Base-by-base conservation (phyloP, 2,888 invertebrate species). In the Chelonus formosanus region DNA sequence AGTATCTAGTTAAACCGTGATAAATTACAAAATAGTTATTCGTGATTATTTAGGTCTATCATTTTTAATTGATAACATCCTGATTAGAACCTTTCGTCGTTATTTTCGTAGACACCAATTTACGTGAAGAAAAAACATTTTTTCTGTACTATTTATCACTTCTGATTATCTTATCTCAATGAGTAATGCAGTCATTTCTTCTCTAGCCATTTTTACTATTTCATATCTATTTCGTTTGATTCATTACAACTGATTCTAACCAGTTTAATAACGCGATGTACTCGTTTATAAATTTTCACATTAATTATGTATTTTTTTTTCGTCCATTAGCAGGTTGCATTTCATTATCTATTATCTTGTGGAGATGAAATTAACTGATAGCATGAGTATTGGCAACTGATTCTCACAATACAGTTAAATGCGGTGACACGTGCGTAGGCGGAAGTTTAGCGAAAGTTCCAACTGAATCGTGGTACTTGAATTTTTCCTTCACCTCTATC, bases 391-490 rank as follows among this genome's bases (percentile, higher is more conserved):
- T 31, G 6, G 8, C 44, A 43, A 44, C 44, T 32, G 40, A 53
- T 43, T 40, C 32, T 31, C 34, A 40, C 40, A 20, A 10, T 36
- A 35, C 61, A 61, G 52, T 43, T 43, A 53, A 55, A 32, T 31
- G 35, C 52, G 32, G 35, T 35, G 35, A 43, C 35, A 44, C 7
- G 35, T 67, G 66, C 58, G 62, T 58, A 58, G 53, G 59, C 62
- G 58, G 43, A 50, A 40, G 35, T 48, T 32, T 45, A 67, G 71
- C 68, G 70, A 72, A 72, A 72, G 72, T 71, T 64, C 56, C 31
- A 4, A 32, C 44, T 58, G 40, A 58, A 50, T 50, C 56, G 47
- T 44, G 53, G 61, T 66, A 50, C 44, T 47, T 50, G 45, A 45
- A 35, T 67, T 52, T 62, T 62, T 62, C 40, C 53, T 35, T 58